Evolutionary conservation across 2,888 invertebrate species (phyloP).

Genomic region (Shargacucullia verbasci): DNA sequence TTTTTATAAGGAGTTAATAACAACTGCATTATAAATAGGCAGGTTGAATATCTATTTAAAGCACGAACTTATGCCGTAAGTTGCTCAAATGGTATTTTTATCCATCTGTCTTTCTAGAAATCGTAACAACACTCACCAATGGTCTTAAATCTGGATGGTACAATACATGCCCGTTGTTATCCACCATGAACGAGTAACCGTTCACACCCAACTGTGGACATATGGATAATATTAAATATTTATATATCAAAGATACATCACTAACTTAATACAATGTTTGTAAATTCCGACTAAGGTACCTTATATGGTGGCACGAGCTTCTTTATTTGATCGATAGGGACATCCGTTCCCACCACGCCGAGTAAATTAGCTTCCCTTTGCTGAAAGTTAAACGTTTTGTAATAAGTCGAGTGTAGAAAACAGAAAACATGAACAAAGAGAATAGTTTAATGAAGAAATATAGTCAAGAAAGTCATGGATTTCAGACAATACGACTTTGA

Average conservation of each 20-base stretch:
- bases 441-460: too few species aligned
- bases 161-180: slow-evolving; percentile 98
- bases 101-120: too few species aligned
- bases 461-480: too few species aligned
- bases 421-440: too few species aligned
- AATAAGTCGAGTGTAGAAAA: neutral
- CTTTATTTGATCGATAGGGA: slow-evolving; percentile 98
- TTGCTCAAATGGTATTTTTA: too few species aligned
- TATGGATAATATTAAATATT: neutral
- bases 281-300: slow-evolving; percentile 81
- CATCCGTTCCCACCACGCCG: slow-evolving; percentile 99
- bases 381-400: slow-evolving; percentile 75
- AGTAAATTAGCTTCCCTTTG: slow-evolving; percentile 96
- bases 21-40: too few species aligned
- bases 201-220: slow-evolving; percentile 96
- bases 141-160: slow-evolving; percentile 98
- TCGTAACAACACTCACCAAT: slow-evolving; percentile 89
- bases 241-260: too few species aligned
- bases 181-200: slow-evolving; percentile 98
- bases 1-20: too few species aligned
- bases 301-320: slow-evolving; percentile 98
- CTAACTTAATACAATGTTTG: too few species aligned
- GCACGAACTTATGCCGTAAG: too few species aligned
- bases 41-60: too few species aligned
- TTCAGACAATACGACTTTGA: too few species aligned